Evolutionary conservation across 2,888 invertebrate genomes (phyloP).

Genomic region (Nymphalis polychloros): DNA sequence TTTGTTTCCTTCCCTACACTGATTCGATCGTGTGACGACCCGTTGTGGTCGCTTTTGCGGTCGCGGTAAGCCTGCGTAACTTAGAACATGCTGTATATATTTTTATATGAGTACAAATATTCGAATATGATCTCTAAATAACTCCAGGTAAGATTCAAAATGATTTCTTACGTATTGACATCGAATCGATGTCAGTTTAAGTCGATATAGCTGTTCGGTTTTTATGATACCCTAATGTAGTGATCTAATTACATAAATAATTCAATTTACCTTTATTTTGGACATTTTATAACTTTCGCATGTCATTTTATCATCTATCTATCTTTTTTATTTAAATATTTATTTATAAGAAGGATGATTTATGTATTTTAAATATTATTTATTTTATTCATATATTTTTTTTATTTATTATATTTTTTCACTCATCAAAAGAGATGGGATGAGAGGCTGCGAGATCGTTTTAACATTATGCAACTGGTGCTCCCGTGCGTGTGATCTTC

Average conservation of each 20-base stretch:
- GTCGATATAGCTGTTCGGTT: constrained; percentile 22
- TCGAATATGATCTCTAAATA: constrained; percentile 13
- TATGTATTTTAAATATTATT: no score
- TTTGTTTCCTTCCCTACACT: constrained; percentile 29
- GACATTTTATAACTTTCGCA: background rate
- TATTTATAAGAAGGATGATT: no score
- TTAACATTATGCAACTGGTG: no score
- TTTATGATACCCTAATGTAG: constrained; percentile 30
- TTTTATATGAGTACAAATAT: constrained; percentile 17
- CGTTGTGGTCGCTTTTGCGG: constrained; percentile 45
- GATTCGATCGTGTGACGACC: constrained; percentile 40
- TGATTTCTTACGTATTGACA: background rate
- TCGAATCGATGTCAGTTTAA: constrained; percentile 12
- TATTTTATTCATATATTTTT: no score
- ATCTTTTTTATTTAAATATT: no score
- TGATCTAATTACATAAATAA: constrained; percentile 28
- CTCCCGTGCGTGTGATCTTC: no score
- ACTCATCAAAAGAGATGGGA: no score
- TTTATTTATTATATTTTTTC: no score
- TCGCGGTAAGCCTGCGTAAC: constrained; percentile 41
- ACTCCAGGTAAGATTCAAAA: background rate
- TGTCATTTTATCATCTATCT: background rate
- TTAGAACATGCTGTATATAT: constrained; percentile 46
- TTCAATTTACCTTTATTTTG: constrained; percentile 5
- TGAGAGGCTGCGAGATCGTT: no score